Percentiles rank a stretch among this genome's conserved stretches.
These are phyloP conservation scores for Tragelaphus eurycerus DNA, from an alignment of 2,797 vertebrate species.

Conservation along the genomic window DNA sequence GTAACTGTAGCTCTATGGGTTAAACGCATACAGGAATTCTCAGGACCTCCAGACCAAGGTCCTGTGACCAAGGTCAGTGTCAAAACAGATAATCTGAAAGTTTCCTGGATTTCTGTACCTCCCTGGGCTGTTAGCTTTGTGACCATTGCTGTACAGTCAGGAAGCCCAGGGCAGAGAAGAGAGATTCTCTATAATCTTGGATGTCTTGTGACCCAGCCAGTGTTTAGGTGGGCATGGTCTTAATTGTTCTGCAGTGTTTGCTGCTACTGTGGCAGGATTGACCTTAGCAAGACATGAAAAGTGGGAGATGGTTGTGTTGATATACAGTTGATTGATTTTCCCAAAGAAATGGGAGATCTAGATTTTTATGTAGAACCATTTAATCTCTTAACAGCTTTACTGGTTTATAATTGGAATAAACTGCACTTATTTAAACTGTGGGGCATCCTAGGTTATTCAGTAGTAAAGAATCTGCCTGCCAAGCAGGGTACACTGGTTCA, in stretches of 20 bases:
- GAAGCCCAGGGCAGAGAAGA: neutral
- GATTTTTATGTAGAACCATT: neutral
- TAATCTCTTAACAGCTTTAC: neutral
- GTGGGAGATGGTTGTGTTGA: neutral
- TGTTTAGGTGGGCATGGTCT: neutral
- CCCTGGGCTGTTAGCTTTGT: neutral
- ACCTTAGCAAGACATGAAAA: neutral
- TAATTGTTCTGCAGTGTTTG: neutral
- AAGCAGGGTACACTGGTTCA: neutral
- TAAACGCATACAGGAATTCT: neutral
- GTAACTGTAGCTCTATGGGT: neutral
- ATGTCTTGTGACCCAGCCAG: neutral
- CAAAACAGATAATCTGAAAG: neutral
- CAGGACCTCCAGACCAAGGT: neutral
- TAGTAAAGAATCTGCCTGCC: neutral
- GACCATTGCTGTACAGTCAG: neutral
- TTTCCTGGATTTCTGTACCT: neutral
- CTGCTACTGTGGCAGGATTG: neutral
- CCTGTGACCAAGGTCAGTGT: neutral
- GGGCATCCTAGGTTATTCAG: neutral
- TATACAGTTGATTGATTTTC: neutral
- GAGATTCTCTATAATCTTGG: neutral
- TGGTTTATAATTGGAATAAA: neutral
- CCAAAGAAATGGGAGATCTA: neutral
- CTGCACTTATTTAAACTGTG: neutral